Percentiles rank a stretch among this genome's conserved stretches.
These are phyloP conservation scores for Liposcelis brunnea DNA, from an alignment of 2,888 invertebrate species.

Conservation along the genomic window DNA sequence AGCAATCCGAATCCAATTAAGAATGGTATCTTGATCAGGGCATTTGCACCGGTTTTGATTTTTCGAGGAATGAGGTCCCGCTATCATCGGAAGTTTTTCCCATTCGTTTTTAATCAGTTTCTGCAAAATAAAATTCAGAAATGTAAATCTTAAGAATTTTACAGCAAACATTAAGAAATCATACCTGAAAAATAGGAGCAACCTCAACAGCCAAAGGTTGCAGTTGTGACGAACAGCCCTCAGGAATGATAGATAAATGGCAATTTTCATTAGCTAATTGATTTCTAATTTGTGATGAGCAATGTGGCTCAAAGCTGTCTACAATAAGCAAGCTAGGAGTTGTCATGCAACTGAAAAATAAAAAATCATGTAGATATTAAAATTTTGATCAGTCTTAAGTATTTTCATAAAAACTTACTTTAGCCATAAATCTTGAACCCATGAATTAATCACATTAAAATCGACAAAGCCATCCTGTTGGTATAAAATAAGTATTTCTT, in stretches of 20 bases:
- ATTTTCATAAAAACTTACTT: no score
- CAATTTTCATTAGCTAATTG: neutral
- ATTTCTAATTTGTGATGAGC: neutral
- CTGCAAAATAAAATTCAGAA: no score
- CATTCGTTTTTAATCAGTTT: no score
- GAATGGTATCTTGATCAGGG: no score
- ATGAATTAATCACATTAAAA: neutral
- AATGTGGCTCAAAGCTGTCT: slow-evolving; percentile 2
- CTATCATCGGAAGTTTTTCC: no score
- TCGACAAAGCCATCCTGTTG: neutral
- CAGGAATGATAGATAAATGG: slow-evolving; percentile 3
- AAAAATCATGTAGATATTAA: neutral
- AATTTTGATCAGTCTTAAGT: no score
- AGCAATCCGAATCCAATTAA: no score
- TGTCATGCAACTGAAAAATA: neutral
- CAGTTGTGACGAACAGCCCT: slow-evolving; percentile 1
- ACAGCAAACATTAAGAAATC: no score
- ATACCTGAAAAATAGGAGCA: neutral
- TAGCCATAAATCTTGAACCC: neutral
- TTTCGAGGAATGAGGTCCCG: no score
- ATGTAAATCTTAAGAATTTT: no score
- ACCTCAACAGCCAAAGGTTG: neutral
- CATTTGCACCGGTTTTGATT: no score
- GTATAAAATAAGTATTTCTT: neutral
- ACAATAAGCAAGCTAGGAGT: neutral